A percentile compares a stretch with the other conserved stretches of the same genome.
Evolutionary conservation across 2,888 invertebrate genomes (phyloP).

Genomic region (Xiphydria camelus): DNA sequence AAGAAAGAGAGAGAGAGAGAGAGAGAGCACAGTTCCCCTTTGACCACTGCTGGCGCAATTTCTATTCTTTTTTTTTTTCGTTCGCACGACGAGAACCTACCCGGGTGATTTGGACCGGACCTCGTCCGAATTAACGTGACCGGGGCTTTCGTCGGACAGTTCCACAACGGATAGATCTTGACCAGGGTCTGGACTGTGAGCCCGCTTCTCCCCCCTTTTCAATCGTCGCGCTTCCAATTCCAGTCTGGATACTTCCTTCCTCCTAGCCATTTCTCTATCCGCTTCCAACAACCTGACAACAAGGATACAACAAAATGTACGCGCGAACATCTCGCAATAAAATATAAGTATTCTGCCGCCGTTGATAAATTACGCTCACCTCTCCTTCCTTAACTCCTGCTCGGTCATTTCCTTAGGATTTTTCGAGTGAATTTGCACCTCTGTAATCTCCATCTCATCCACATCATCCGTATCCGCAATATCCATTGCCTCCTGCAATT

Average conservation of each 20-base stretch:
- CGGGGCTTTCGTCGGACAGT: conserved; percentile 49
- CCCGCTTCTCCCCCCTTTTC: conserved; percentile 61
- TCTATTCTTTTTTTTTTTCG: no score
- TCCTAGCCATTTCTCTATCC: conserved; percentile 72
- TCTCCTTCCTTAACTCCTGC: conserved; percentile 60
- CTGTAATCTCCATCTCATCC: conserved; percentile 46
- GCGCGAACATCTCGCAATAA: no score
- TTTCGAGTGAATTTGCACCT: conserved; percentile 44
- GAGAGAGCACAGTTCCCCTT: no score
- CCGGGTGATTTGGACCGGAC: conserved; percentile 46
- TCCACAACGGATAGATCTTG: conserved; percentile 52
- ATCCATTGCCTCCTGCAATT: conserved; percentile 46
- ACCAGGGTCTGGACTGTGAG: conserved; percentile 42
- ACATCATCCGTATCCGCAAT: conserved; percentile 53
- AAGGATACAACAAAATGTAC: no score
- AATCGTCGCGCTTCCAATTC: conserved; percentile 76
- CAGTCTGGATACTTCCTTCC: conserved; percentile 74
- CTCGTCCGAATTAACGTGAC: conserved; percentile 42
- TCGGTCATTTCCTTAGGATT: conserved; percentile 56
- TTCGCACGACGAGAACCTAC: no score
- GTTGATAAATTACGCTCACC: conserved; percentile 58
- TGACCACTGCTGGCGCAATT: no score
- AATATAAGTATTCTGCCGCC: no score
- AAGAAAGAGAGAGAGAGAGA: no score
- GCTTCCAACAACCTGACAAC: conserved; percentile 46